Evolutionary conservation across 2,797 vertebrate genomes (phyloP).

Genomic region (Phataginus tricuspis): DNA sequence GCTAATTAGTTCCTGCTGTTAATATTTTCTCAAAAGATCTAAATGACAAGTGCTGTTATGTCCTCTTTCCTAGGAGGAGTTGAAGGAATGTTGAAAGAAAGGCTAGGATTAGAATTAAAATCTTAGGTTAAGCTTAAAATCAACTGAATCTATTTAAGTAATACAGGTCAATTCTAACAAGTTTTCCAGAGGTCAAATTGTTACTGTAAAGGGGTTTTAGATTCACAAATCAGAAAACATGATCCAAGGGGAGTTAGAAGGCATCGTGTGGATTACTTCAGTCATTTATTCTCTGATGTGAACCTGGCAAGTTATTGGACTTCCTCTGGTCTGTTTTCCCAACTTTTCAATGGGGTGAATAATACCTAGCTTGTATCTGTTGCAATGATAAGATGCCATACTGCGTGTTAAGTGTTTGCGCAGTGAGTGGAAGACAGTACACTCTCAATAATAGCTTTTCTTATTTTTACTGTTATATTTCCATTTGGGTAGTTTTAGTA

Average conservation of each 20-base stretch:
- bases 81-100: conserved; percentile 17
- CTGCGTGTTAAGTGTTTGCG: neutral
- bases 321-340: neutral
- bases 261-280: neutral
- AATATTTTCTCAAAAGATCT: conserved; percentile 48
- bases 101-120: conserved; percentile 10
- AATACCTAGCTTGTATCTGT: neutral
- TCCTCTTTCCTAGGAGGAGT: neutral
- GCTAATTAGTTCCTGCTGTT: conserved; percentile 46
- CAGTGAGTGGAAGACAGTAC: neutral
- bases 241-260: neutral
- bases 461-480: neutral
- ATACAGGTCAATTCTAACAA: neutral
- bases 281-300: neutral
- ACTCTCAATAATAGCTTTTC: neutral
- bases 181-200: neutral
- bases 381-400: neutral
- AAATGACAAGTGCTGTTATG: conserved; percentile 16
- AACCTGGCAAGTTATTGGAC: neutral
- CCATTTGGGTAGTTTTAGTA: neutral
- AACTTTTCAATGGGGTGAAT: neutral
- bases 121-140: conserved; percentile 2
- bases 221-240: neutral
- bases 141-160: neutral
- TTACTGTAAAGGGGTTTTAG: neutral